phyloP scores from a whole-genome alignment of 2,888 invertebrate genomes.

The Chrysodeixis includens region DNA sequence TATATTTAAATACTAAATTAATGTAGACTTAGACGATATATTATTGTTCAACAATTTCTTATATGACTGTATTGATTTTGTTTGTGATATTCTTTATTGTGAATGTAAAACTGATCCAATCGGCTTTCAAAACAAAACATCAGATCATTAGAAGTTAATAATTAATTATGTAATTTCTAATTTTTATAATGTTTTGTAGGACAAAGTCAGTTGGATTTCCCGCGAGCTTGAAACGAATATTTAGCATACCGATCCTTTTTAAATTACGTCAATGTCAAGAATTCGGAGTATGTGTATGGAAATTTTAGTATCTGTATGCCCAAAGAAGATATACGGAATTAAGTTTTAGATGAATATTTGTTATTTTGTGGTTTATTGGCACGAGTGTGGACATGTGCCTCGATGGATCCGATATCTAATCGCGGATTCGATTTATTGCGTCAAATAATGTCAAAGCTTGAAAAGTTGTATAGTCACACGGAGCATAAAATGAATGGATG shows the following conservation, averaged over 20 bases:
- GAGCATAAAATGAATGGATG: too few species aligned
- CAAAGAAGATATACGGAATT: background rate
- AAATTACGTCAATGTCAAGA: constrained; percentile 9
- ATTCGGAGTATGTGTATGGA: constrained; percentile 20
- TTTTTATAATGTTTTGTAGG: constrained; percentile 12
- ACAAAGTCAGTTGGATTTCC: constrained; percentile 27
- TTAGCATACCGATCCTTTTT: constrained; percentile 10
- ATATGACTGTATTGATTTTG: background rate
- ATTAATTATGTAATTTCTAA: too few species aligned
- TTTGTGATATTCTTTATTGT: too few species aligned
- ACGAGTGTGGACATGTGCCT: background rate
- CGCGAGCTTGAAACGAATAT: constrained; percentile 14
- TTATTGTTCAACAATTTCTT: background rate
- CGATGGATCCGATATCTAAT: background rate
- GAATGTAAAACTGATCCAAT: too few species aligned
- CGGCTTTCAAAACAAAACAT: too few species aligned
- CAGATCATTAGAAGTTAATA: too few species aligned
- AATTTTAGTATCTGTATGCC: background rate
- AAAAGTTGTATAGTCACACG: too few species aligned
- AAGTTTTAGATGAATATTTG: constrained; percentile 8
- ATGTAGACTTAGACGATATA: background rate
- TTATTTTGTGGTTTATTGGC: background rate
- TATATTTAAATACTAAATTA: background rate
- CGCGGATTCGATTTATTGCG: too few species aligned
- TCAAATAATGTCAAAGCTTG: too few species aligned